Base-by-base conservation (phyloP, 1,140 invertebrate genomes). In the Cyclina sinensis region DNA sequence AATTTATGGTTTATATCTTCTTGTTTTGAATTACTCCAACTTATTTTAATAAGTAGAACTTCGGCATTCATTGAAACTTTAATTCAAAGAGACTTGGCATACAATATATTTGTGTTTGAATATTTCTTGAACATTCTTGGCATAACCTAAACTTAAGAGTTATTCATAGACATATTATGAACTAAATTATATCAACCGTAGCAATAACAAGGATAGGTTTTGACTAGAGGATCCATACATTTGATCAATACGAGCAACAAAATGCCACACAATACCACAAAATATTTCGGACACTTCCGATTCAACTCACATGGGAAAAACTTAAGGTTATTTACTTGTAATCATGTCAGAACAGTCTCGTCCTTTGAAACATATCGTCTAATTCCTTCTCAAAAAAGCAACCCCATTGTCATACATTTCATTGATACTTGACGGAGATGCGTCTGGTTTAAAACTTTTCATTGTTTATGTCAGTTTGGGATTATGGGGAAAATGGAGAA, bases 261-360 rank as follows among this genome's bases (percentile, higher is more conserved):
- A 46, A 83, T 59, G 14, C 80, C 48, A 32, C 80, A 48, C 32
- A 46, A 83, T 59, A 27, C 80, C 48, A 32, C 80, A 48, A 32
- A 46, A 83, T 59, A 43, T 18, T 24, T 43, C 62, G 80, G 80
- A 83, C 80, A 68, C 30, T n/a, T 48, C 80, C 80, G 24, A 51
- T 24, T 27, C 35, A 27, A 65, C 57, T 39, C 62, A 57, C 57
- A n/a, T 57, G 57, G 62, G 27, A 48, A 9, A 16, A 62, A 65
- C 57, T 46, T 65, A 83, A 43, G 14, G 32, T 54, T 57, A 80
- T 80, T 80, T 80, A 54, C 78, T 80, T 24, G 9, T 32, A n/a
- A 27, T 80, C 46, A 48, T 80, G 78, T 80, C 78, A 30, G 51
- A 80, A 54, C 7, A 51, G 78, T 54, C 62, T 65, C 62, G 30